Conservation (phyloP, 2,797 vertebrate species). For the Champsocephalus esox region DNA sequence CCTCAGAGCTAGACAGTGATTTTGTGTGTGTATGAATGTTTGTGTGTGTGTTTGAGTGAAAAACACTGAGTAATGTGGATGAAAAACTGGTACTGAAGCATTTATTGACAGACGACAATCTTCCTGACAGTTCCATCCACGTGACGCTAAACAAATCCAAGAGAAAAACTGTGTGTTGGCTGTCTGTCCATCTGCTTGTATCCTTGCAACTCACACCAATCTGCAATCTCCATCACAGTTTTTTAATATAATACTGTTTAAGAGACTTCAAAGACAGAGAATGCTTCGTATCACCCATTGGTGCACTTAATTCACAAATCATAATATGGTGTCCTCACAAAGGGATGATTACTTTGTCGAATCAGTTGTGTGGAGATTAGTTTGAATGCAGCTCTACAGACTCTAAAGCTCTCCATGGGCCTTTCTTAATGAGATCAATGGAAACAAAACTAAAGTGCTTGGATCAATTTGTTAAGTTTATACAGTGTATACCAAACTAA, state of each 20-base stretch:
- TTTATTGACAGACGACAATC: slow-evolving; percentile 29
- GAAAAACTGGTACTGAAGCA: slow-evolving; percentile 13
- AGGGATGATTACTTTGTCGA: slow-evolving; percentile 25
- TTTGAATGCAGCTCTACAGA: slow-evolving; percentile 4
- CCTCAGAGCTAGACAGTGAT: slow-evolving; percentile 18
- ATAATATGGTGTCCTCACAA: slow-evolving; percentile 8
- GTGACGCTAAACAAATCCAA: slow-evolving; percentile 18
- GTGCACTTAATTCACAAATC: background rate
- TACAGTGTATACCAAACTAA: background rate
- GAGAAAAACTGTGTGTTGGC: slow-evolving; percentile 16
- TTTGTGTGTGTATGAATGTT: background rate
- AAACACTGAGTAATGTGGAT: background rate
- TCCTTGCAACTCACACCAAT: background rate
- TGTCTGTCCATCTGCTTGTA: slow-evolving; percentile 7
- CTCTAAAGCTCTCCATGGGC: background rate
- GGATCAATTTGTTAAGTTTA: background rate
- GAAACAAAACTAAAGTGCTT: background rate
- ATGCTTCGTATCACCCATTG: background rate
- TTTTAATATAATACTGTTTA: background rate
- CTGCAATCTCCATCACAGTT: background rate
- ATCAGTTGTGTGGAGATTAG: slow-evolving; percentile 26
- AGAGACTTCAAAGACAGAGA: background rate
- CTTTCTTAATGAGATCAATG: no score
- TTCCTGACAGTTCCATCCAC: slow-evolving; percentile 17
- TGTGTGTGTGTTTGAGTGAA: slow-evolving; percentile 4